Evolutionary conservation across 30 jellyfish, hydroid and myxozoan species (phyloP), one percentile per base, ranked within the genome.

Genomic region (Mastigias papua): DNA sequence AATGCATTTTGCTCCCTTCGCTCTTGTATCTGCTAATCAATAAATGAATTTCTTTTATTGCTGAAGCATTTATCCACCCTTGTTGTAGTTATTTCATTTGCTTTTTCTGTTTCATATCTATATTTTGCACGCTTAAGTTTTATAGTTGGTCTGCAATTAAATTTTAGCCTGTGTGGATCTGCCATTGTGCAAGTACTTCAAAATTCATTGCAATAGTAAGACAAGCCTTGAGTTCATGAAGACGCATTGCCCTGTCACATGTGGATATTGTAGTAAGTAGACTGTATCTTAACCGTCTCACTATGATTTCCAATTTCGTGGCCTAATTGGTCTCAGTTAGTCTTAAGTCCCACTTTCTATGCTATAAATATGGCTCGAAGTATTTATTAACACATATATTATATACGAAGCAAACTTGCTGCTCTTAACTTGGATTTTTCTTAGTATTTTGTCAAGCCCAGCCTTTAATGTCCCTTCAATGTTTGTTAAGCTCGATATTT

Each of bases 251-350:
- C 92, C 92, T 17, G 26, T 69, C 25, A 25, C 68, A 10, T 82
- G 92, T 34, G 92, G 92, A 31, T 82, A 68, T 54, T 82, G 92
- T 33, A 27, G 92, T 82, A 69, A 68, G 92, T 30, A 30, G 20
- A n/a, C n/a, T 22, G 54, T 30, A 13, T 49, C 27, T 67, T 33
- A 13, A 3, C 70, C 11, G 21, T 58, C 21, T 17, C 26, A 5
- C 10, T n/a, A 58, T 8, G 29, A 17, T 5, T 3, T 58, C 70
- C 60, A 46, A 46, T 8, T 46, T 46, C 60, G 16, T 8, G 16
- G 13, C 8, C 60, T 16, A 46, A 46, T 46, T 16, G 60, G 60
- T 46, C 16, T 46, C 16, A 46, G 60, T 8, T 8, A 16, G 60
- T 8, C 60, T n/a, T 16, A 46, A 6, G 60, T 8, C 60, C 60